These are phyloP conservation scores for Rhynchomys soricoides DNA, from an alignment of 2,113 vertebrate genomes.

Conservation along the genomic window DNA sequence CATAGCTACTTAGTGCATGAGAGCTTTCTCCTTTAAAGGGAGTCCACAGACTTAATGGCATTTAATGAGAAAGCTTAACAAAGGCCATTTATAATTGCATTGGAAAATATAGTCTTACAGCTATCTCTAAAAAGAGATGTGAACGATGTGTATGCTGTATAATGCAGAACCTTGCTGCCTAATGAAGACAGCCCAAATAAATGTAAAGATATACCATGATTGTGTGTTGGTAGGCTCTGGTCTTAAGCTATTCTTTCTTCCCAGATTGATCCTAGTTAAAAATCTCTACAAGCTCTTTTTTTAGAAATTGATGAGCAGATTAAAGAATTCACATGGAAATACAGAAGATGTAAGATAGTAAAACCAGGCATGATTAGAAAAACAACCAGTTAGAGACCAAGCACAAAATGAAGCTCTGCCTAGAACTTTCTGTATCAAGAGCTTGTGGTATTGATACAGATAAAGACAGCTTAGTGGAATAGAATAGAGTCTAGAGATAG, in stretches of 20 bases:
- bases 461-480: background rate
- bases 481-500: background rate
- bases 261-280: background rate
- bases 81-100: background rate
- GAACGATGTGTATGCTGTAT: background rate
- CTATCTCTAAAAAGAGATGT: background rate
- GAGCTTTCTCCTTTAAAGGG: background rate
- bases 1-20: background rate
- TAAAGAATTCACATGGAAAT: background rate
- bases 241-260: constrained; percentile 10
- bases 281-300: constrained; percentile 21
- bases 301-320: constrained; percentile 32
- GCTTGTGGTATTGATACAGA: background rate
- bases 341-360: background rate
- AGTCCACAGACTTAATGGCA: background rate
- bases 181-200: background rate
- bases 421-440: background rate
- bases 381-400: background rate
- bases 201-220: background rate
- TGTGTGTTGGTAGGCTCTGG: background rate
- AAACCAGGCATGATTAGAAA: constrained; percentile 5
- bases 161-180: background rate
- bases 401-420: background rate
- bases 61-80: background rate
- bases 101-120: background rate